These are phyloP conservation scores for Brachylomia viminalis DNA, from an alignment of 2,888 invertebrate species.

Conservation along the genomic window DNA sequence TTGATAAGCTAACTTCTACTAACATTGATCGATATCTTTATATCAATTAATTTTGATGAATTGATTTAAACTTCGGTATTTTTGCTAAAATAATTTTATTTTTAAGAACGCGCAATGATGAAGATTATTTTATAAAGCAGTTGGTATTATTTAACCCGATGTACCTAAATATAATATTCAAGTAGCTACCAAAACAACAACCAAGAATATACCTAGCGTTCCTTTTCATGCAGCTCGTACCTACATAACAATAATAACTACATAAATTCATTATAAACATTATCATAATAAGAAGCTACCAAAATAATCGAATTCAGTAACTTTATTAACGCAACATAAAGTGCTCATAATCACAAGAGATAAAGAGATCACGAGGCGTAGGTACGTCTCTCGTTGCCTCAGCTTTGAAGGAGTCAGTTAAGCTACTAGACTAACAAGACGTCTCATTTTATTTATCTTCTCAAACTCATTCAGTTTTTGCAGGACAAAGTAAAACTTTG, in stretches of 20 bases:
- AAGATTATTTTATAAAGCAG: constrained; percentile 37
- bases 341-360: constrained; percentile 9
- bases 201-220: constrained; percentile 5
- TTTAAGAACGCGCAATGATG: neutral
- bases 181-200: neutral
- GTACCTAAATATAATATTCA: constrained; percentile 8
- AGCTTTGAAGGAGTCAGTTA: constrained; percentile 34
- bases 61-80: neutral
- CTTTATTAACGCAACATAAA: constrained; percentile 17
- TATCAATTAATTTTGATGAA: neutral
- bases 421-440: constrained; percentile 38
- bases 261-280: neutral
- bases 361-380: constrained; percentile 22
- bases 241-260: neutral
- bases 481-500: constrained; percentile 60
- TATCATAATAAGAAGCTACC: neutral
- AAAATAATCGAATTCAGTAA: constrained; percentile 1
- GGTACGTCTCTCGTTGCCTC: constrained; percentile 14
- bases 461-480: constrained; percentile 47
- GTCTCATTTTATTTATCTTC: constrained; percentile 57
- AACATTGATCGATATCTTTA: neutral
- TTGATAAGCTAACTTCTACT: constrained; percentile 26
- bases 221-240: constrained; percentile 2
- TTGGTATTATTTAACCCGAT: constrained; percentile 16
- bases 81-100: neutral